A percentile compares a stretch with the other conserved stretches of the same genome.
Conservation (phyloP, 2,797 vertebrate species). For the Discoglossus pictus region DNA sequence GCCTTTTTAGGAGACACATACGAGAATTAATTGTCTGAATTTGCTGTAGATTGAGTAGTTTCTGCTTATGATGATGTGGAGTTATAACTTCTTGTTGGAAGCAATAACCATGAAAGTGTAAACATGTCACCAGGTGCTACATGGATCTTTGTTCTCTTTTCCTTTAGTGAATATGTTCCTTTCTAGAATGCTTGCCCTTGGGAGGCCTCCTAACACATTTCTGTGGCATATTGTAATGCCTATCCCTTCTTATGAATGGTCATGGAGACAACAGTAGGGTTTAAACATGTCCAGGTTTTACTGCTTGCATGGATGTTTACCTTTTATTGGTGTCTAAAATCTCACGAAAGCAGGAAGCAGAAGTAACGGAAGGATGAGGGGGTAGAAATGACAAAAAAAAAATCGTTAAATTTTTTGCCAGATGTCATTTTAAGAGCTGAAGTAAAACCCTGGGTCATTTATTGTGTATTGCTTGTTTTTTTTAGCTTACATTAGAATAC, state of each 20-base stretch:
- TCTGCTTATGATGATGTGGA: too few relatives aligned
- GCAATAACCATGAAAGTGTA: too few relatives aligned
- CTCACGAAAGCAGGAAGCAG: constrained; percentile 41
- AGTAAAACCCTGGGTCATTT: constrained; percentile 23
- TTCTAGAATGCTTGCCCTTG: too few relatives aligned
- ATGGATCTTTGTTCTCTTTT: too few relatives aligned
- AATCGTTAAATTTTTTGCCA: constrained; percentile 45
- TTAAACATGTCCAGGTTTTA: too few relatives aligned
- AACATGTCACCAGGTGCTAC: too few relatives aligned
- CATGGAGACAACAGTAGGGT: constrained; percentile 1
- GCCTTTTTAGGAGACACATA: too few relatives aligned
- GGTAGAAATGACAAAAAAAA: constrained; percentile 22
- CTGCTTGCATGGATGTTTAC: constrained; percentile 21
- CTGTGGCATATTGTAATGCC: not conserved
- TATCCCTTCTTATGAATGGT: not conserved
- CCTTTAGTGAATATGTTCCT: too few relatives aligned
- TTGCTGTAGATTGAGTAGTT: too few relatives aligned
- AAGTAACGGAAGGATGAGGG: constrained; percentile 36
- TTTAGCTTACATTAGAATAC: not conserved
- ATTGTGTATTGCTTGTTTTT: constrained; percentile 14
- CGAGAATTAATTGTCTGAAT: too few relatives aligned
- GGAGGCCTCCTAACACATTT: not conserved
- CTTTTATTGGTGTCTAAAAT: constrained; percentile 40
- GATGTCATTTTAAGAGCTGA: constrained; percentile 36
- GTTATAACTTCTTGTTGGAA: too few relatives aligned